These are phyloP conservation scores for Sesamia inferens DNA, from an alignment of 2,888 invertebrate genomes.

Conservation along the genomic window DNA sequence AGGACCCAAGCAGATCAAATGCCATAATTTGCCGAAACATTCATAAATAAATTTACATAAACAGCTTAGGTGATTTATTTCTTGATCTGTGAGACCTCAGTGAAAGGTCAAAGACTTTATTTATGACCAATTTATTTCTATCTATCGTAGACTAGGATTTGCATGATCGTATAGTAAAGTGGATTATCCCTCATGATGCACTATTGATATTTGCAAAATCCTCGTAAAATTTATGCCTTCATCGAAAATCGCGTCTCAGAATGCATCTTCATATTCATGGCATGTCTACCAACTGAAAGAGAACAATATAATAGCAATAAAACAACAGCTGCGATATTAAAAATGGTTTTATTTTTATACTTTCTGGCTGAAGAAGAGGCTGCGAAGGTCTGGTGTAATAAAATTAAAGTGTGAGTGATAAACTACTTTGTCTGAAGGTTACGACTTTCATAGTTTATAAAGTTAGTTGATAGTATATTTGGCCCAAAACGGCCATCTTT, in stretches of 20 bases:
- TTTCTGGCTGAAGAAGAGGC: conserved; percentile 16
- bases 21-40: conserved; percentile 24
- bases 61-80: conserved; percentile 62
- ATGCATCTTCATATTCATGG: conserved; percentile 65
- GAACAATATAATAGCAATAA: conserved; percentile 48
- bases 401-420: conserved; percentile 43
- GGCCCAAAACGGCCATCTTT: conserved; percentile 20
- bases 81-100: conserved; percentile 61
- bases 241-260: conserved; percentile 71
- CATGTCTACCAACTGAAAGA: conserved; percentile 48
- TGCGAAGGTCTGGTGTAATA: conserved; percentile 27
- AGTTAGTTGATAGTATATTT: conserved; percentile 15
- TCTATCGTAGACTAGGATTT: conserved; percentile 78
- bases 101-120: conserved; percentile 72
- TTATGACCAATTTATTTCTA: conserved; percentile 77
- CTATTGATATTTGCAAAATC: conserved; percentile 78
- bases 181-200: conserved; percentile 82
- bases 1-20: conserved; percentile 7
- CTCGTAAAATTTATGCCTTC: conserved; percentile 77
- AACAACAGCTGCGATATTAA: conserved; percentile 61
- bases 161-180: conserved; percentile 76
- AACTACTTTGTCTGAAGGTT: conserved; percentile 33
- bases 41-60: conserved; percentile 53
- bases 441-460: conserved; percentile 26
- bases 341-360: conserved; percentile 41